Base-by-base conservation (phyloP, 64 coral and sea anemone species). In the Catalaphyllia jardinei region DNA sequence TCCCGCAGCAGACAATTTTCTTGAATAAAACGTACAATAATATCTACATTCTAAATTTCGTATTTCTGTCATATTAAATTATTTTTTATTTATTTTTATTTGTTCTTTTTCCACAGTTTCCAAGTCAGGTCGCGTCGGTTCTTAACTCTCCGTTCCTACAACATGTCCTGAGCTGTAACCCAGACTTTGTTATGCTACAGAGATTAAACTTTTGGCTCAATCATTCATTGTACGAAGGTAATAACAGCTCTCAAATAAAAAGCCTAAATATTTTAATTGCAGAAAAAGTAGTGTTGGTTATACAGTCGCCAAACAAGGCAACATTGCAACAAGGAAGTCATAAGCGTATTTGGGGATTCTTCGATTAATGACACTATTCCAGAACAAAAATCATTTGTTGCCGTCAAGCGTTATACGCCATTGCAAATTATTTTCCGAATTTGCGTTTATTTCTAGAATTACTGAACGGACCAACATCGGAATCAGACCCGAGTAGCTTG, bases 201-300 rank as follows among this genome's bases (percentile, higher is more conserved):
- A 89, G 96, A 49, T 62, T 98, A 16, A 95, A 99, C 72, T 99
- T 99, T 22, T 99, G 97, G 97, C 76, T 99, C 10, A 92, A 89
- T 73, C 90, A 95, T 79, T 87, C 94, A 29, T 73, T 99, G 33
- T 87, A 88, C 64, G 88, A 99, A 99, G 97, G 97, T 98, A 82
- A 67, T 62, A 71, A 81, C 10, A 35, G 31, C 30, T 22, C 22
- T 17, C 0, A 7, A 57, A 57, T 12, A 15, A 16, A 14, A 16
- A 57, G 54, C 15, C 54, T 57, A 15, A 57, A 5, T 3, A 46
- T 46, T 46, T 46, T 6, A 46, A 46, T 46, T 46, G 42, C 42
- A 46, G 42, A 46, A 46, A 46, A 46, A 46, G 3, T 46, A 46
- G 42, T 46, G 42, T 46, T 46, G n/a, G n/a, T 46, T 5, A 46